A percentile compares a stretch with the other conserved stretches of the same genome.
phyloP scores from a whole-genome alignment of 1,140 invertebrate species.

The Lamellibrachia luymesi region DNA sequence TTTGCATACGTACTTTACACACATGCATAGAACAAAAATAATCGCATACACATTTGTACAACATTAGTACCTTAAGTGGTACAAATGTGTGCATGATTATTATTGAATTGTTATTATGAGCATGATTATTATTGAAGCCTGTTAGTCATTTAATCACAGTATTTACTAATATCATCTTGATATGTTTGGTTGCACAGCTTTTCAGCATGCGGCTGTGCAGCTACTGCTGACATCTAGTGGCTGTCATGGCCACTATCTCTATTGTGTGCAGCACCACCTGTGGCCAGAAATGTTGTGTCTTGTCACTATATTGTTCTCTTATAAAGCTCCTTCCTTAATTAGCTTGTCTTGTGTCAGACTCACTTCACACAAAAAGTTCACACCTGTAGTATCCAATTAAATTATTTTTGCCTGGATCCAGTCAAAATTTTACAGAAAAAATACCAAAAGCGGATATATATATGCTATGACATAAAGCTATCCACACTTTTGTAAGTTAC shows the following conservation, averaged over 20 bases:
- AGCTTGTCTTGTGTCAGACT: too few species aligned
- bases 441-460: too few species aligned
- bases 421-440: too few species aligned
- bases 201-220: not conserved
- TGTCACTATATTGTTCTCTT: not conserved
- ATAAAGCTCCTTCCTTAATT: too few species aligned
- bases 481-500: too few species aligned
- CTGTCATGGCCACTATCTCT: not conserved
- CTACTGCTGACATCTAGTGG: not conserved
- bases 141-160: not conserved
- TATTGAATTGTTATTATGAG: not conserved
- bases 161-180: not conserved
- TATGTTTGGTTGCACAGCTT: not conserved
- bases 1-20: not conserved
- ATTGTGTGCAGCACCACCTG: not conserved
- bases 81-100: too few species aligned
- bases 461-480: too few species aligned
- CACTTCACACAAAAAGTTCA: too few species aligned
- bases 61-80: not conserved
- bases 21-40: not conserved
- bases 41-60: not conserved
- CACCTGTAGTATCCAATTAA: too few species aligned
- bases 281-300: not conserved
- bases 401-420: too few species aligned
- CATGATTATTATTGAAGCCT: not conserved